These are phyloP conservation scores for Girardia tigrina DNA, from an alignment of 2,888 invertebrate genomes.

Conservation along the genomic window DNA sequence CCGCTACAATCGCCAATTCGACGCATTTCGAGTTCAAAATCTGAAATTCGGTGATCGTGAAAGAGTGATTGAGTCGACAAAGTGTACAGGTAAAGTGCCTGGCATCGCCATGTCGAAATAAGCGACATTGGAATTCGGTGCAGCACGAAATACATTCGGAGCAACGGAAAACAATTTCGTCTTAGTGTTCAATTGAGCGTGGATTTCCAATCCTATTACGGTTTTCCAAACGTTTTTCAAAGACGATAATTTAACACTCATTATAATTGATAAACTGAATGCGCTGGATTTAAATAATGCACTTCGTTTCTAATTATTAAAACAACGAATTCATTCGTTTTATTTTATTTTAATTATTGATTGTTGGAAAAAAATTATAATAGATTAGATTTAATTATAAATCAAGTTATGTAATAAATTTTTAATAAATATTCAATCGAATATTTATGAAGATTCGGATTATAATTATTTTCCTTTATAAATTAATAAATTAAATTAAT, in stretches of 20 bases:
- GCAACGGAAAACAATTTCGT: constrained; percentile 84
- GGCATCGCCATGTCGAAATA: constrained; percentile 81
- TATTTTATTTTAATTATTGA: too few relatives aligned
- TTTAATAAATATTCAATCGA: too few relatives aligned
- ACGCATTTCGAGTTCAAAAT: constrained; percentile 69
- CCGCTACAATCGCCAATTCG: constrained; percentile 71
- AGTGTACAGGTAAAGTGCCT: constrained; percentile 66
- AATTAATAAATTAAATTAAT: too few relatives aligned
- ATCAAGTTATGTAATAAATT: too few relatives aligned
- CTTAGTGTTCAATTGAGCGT: constrained; percentile 68
- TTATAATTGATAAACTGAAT: too few relatives aligned
- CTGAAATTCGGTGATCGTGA: constrained; percentile 51
- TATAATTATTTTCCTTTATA: too few relatives aligned
- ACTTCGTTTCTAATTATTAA: too few relatives aligned
- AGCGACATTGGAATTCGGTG: constrained; percentile 54
- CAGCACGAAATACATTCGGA: constrained; percentile 61
- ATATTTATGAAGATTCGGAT: too few relatives aligned
- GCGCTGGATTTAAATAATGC: too few relatives aligned
- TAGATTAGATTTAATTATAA: too few relatives aligned
- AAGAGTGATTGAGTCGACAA: constrained; percentile 46
- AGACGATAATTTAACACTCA: background rate
- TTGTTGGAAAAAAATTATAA: too few relatives aligned
- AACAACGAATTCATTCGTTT: too few relatives aligned
- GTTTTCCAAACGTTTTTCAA: constrained; percentile 58
- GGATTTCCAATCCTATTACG: constrained; percentile 84